Conservation (phyloP, 2,888 invertebrate genomes). For the Chymomyza amoena region DNA sequence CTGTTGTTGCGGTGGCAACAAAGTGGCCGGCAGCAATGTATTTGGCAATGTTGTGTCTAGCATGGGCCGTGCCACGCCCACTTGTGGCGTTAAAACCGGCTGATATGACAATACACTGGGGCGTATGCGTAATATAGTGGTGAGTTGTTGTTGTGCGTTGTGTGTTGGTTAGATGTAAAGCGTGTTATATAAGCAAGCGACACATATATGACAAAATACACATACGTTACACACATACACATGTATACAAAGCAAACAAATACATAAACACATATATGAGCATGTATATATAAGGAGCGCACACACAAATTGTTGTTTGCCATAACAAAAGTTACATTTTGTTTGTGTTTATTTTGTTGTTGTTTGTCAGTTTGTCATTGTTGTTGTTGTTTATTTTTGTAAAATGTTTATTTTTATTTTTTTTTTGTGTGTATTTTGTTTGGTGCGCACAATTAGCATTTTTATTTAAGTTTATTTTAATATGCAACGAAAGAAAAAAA, state of each 20-base stretch:
- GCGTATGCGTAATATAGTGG: constrained; percentile 9
- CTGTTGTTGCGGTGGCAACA: constrained; percentile 48
- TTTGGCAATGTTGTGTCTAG: constrained; percentile 35
- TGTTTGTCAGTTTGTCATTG: constrained; percentile 8
- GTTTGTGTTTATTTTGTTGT: constrained; percentile 12
- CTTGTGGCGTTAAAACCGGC: constrained; percentile 65
- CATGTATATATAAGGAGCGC: background rate
- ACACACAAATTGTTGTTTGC: background rate
- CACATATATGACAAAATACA: background rate
- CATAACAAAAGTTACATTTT: background rate
- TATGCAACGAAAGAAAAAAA: constrained; percentile 46
- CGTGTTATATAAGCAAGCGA: constrained; percentile 8
- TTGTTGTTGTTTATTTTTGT: background rate
- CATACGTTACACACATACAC: background rate
- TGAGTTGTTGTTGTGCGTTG: constrained; percentile 8
- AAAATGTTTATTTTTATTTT: constrained; percentile 11
- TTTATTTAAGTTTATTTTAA: constrained; percentile 19
- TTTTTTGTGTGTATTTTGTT: constrained; percentile 25
- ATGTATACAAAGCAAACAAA: background rate
- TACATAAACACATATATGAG: background rate
- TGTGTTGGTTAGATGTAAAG: background rate
- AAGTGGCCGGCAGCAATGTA: constrained; percentile 53
- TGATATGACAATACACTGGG: constrained; percentile 77
- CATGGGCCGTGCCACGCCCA: constrained; percentile 56
- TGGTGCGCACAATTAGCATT: constrained; percentile 36